Conservation (phyloP, 2,797 vertebrate genomes). For the Poeciliopsis paucimaculata region DNA sequence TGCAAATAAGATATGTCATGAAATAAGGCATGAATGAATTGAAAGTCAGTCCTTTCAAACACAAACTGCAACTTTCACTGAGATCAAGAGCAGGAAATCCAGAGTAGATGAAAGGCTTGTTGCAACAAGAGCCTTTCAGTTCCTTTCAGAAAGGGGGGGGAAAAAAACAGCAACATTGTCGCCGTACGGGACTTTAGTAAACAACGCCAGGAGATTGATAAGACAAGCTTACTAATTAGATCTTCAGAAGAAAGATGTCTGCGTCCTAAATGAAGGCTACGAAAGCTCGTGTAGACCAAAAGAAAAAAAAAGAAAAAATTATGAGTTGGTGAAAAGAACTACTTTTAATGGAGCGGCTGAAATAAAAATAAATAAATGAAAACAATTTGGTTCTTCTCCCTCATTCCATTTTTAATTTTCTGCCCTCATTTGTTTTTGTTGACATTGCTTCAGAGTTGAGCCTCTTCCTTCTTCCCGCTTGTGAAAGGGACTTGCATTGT, state of each 20-base stretch:
- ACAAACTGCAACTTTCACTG: conserved; percentile 3
- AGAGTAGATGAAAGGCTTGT: conserved; percentile 38
- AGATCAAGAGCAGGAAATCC: conserved; percentile 15
- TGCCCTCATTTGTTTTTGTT: conserved; percentile 56
- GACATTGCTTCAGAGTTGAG: conserved; percentile 56
- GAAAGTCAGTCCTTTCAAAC: conserved; percentile 4
- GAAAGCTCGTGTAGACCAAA: conserved; percentile 24
- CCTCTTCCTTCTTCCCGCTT: conserved; percentile 37
- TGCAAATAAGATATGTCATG: background rate
- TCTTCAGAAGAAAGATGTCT: conserved; percentile 57
- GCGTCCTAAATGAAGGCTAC: conserved; percentile 69
- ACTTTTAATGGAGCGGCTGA: conserved; percentile 41
- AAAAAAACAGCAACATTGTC: conserved; percentile 8
- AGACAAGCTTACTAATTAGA: conserved; percentile 65
- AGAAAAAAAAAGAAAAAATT: background rate
- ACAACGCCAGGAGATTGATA: conserved; percentile 31
- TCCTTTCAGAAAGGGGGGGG: conserved; percentile 10
- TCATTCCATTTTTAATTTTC: conserved; percentile 65
- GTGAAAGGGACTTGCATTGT: conserved; percentile 74
- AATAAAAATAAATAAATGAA: conserved; percentile 42
- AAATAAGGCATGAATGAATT: background rate
- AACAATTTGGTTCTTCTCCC: conserved; percentile 60
- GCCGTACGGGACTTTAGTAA: conserved; percentile 20
- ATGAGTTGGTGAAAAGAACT: conserved; percentile 40
- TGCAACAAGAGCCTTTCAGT: conserved; percentile 42